phyloP scores from a whole-genome alignment of 2,113 vertebrate genomes.

The Chlorocebus sabaeus region DNA sequence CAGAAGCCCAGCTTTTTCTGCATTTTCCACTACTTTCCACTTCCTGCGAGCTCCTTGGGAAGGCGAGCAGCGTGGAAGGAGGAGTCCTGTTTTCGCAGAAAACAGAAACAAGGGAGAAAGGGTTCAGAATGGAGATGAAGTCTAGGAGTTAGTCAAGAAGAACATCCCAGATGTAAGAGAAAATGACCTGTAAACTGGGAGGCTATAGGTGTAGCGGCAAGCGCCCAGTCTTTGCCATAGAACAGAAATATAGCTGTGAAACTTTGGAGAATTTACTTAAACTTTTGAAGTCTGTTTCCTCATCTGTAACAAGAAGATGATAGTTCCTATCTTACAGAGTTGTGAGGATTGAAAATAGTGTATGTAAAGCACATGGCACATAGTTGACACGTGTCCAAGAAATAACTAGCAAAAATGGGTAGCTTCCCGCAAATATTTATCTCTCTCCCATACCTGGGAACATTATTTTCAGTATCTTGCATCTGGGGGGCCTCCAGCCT shows the following conservation, averaged over 20 bases:
- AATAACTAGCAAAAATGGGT: not conserved
- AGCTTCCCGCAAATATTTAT: slow-evolving; percentile 2
- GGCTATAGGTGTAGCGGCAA: not conserved
- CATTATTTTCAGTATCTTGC: slow-evolving; percentile 7
- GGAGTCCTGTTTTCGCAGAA: not conserved
- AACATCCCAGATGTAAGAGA: not conserved
- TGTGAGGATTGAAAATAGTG: not conserved
- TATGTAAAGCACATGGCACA: not conserved
- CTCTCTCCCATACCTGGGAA: not conserved
- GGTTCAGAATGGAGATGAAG: not conserved
- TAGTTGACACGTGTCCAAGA: not conserved
- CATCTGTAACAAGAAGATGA: not conserved
- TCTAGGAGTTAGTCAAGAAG: not conserved
- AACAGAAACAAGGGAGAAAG: not conserved
- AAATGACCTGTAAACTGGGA: not conserved
- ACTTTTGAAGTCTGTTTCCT: not conserved
- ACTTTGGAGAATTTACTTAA: not conserved
- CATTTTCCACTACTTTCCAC: not conserved
- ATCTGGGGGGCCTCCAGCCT: not conserved
- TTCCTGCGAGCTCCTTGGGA: not conserved
- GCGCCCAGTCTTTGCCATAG: not conserved
- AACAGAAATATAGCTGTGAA: not conserved
- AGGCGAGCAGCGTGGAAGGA: not conserved
- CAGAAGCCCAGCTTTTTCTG: not conserved
- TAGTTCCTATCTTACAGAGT: not conserved